Evolutionary conservation across 2,797 vertebrate species (phyloP).

Genomic region (Vultur gryphus): DNA sequence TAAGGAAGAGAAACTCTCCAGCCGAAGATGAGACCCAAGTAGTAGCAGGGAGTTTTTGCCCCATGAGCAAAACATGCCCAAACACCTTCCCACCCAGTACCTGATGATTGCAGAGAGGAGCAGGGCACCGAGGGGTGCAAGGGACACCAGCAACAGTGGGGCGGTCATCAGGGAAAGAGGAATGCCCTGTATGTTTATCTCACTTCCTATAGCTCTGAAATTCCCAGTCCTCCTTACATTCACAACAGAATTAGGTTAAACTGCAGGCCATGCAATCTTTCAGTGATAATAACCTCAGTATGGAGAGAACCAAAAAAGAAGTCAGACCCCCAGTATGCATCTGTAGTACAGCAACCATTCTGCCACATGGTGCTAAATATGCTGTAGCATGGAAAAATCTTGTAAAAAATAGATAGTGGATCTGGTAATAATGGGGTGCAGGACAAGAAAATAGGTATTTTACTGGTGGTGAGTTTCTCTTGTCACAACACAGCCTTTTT

Average conservation of each 20-base stretch:
- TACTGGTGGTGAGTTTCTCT: background rate
- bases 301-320: background rate
- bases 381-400: background rate
- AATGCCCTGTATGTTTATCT: background rate
- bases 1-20: background rate
- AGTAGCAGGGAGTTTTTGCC: background rate
- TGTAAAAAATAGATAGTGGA: background rate
- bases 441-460: slow-evolving; percentile 16
- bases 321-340: too few species aligned
- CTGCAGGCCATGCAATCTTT: background rate
- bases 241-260: background rate
- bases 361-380: background rate
- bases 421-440: background rate
- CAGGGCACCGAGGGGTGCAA: background rate
- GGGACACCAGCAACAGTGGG: background rate
- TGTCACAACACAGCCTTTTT: background rate
- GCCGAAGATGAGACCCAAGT: background rate
- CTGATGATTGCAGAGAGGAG: background rate
- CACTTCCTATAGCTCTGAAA: background rate
- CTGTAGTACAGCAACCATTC: background rate
- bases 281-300: background rate
- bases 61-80: background rate
- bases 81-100: background rate
- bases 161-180: background rate
- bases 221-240: background rate